These are phyloP conservation scores for Brachionus rubens DNA, from an alignment of 1,140 invertebrate genomes.

Conservation along the genomic window DNA sequence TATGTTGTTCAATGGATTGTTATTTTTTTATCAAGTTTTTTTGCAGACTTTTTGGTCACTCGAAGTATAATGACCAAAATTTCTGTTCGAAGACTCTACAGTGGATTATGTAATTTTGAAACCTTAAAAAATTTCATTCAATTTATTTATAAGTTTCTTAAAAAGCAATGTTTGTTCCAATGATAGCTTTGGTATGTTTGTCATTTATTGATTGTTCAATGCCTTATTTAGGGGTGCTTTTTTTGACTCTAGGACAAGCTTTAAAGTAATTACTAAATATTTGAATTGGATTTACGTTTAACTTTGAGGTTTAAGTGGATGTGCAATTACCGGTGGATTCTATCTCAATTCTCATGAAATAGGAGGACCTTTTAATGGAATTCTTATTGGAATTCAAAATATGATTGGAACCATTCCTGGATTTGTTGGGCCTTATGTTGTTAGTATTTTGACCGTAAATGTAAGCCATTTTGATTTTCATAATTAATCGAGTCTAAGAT, in stretches of 20 bases:
- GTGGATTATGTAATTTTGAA: background rate
- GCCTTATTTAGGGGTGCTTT: slow-evolving; percentile 1
- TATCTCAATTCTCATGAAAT: slow-evolving; percentile 25
- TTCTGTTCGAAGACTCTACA: slow-evolving; percentile 16
- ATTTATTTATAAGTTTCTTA: too few species aligned
- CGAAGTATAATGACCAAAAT: background rate
- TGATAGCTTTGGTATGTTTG: background rate
- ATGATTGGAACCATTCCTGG: slow-evolving; percentile 32
- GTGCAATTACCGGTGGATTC: slow-evolving; percentile 1
- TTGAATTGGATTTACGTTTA: background rate
- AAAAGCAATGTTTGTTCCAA: slow-evolving; percentile 1
- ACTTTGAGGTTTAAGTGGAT: background rate
- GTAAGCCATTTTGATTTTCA: background rate
- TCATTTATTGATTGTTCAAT: slow-evolving; percentile 4
- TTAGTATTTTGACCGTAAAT: slow-evolving; percentile 12
- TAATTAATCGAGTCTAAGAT: background rate
- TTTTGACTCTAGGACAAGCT: slow-evolving; percentile 25
- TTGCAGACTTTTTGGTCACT: background rate
- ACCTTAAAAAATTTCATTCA: too few species aligned
- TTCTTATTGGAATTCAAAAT: slow-evolving; percentile 39
- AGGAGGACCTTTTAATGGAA: slow-evolving; percentile 25
- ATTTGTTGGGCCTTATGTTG: slow-evolving; percentile 18
- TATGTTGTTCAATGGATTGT: background rate
- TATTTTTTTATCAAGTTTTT: slow-evolving; percentile 14
- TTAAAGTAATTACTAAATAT: slow-evolving; percentile 7